phyloP scores from a whole-genome alignment of 2,113 vertebrate species.

The Solea solea region DNA sequence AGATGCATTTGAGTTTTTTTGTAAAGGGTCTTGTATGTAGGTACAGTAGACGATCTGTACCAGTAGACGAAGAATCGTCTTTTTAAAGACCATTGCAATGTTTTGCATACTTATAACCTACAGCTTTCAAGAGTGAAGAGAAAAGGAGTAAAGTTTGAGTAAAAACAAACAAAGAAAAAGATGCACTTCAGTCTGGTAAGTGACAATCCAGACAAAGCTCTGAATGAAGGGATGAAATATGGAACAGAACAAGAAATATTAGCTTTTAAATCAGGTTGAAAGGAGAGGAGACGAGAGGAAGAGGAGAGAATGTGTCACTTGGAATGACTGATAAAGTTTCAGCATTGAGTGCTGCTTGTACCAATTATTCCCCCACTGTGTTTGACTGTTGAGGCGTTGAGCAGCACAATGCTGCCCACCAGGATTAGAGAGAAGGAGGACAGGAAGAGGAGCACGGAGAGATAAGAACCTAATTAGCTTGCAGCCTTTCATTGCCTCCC shows the following conservation, averaged over 20 bases:
- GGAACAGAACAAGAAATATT: slow-evolving; percentile 31
- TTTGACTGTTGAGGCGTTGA: slow-evolving; percentile 71
- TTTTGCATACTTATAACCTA: too few species aligned
- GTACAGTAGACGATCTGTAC: too few species aligned
- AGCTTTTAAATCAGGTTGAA: slow-evolving; percentile 36
- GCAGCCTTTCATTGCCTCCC: slow-evolving; percentile 60
- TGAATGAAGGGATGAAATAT: slow-evolving; percentile 22
- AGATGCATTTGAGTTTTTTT: too few species aligned
- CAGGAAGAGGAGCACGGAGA: slow-evolving; percentile 61
- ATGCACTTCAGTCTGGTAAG: slow-evolving; percentile 14
- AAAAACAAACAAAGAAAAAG: neutral
- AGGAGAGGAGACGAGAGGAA: slow-evolving; percentile 26
- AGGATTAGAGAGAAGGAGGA: slow-evolving; percentile 75
- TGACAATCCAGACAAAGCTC: slow-evolving; percentile 14
- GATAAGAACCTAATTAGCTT: slow-evolving; percentile 82
- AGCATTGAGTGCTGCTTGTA: slow-evolving; percentile 60
- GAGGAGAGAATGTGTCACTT: slow-evolving; percentile 53
- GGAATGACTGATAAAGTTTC: slow-evolving; percentile 68
- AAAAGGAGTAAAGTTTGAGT: neutral
- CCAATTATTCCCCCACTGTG: slow-evolving; percentile 77
- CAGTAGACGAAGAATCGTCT: too few species aligned
- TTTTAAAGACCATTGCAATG: too few species aligned
- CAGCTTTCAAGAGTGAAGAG: slow-evolving; percentile 4
- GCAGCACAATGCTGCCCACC: slow-evolving; percentile 64
- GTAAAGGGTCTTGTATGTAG: too few species aligned